Evolutionary conservation across 2,113 vertebrate genomes (phyloP), one percentile per base, ranked within the genome.

Genomic region (Pelusios castaneus): DNA sequence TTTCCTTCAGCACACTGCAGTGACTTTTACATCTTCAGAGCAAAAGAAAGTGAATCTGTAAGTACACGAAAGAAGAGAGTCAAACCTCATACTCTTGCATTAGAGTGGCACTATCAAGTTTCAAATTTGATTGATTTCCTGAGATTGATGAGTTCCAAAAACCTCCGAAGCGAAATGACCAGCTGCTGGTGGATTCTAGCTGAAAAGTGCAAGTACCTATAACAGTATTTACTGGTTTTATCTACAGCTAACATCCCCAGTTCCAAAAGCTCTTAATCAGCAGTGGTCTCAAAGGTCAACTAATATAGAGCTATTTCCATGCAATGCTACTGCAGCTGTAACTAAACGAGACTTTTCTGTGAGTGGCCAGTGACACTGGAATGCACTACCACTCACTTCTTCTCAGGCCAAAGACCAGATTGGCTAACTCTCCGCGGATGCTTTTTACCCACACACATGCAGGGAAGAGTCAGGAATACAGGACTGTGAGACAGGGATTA

Each of bases 1-100:
- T n/a, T 70, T 92, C 91, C 70, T 94, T 95, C 79, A 82, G 87
- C 94, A 70, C 27, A 56, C 29, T 95, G 77, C 52, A 91, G 87
- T 90, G 90, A 82, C 84, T 51, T 24, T 47, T 31, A 2, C 29
- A 90, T 88, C 91, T 91, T 91, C 89, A 41, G 12, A 63, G 82
- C 21, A 41, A 73, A 70, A 89, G 95, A 87, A 86, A 89, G 83
- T 84, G 79, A 54, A n/a, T 75, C 80, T n/a, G 51, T 34, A 91
- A 87, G 78, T 11, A 1, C 88, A 84, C 79, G 86, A 83, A 41
- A 81, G 90, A 90, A 82, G 17, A 43, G 51, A 94, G 43, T 2
- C 11, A 92, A 0, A 2, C 81, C 85, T 84, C 86, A n/a, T 95
- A 88, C 45, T 82, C 80, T 63, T 83, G 91, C 75, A 88, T 78